Evolutionary conservation across 2,797 vertebrate genomes (phyloP), one percentile per base, ranked within the genome.

Genomic region (Heliangelus exortis): DNA sequence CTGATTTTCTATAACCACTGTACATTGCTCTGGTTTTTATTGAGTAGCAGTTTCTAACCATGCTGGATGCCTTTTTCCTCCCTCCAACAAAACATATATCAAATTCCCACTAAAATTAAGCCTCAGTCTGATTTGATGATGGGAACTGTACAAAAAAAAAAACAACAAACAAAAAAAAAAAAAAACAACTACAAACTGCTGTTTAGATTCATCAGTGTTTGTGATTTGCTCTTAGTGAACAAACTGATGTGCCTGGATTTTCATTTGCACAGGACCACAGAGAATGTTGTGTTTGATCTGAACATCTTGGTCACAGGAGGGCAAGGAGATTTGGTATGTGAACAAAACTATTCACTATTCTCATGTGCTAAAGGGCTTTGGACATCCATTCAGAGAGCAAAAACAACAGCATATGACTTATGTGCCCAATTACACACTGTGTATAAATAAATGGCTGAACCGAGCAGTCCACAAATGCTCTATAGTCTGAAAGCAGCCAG

Each of bases 351-450:
- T 75, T 79, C 69, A 17, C 34, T 76, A 0, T 84, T 86, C 76
- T 62, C 59, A 59, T 79, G 58, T 45, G 53, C 39, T 75, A 79
- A 89, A 86, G 74, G n/a, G 62, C 75, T 96, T 88, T 88, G 87
- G 69, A 39, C 59, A n/a, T 79, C 55, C 55, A 57, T 66, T 93
- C 66, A 43, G 66, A 62, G 73, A 39, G 39, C 73, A 89, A 87
- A 69, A 92, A 67, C 48, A 76, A 28, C 48, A 89, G 81, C 90
- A 53, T 72, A 69, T 79, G 79, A 92, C 66, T 91, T 81, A 31
- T 0, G 55, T 93, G 79, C 82, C 87, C 51, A 86, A 3, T 86
- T 95, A 84, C 66, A 91, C 31, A 25, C 59, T 15, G 59, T 55
- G 73, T 75, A 31, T 88, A 88, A 86, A 76, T 88, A 59, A 76